A percentile compares a stretch with the other conserved stretches of the same genome.
phyloP scores from a whole-genome alignment of 2,113 vertebrate genomes.

The Parotia lawesii region DNA sequence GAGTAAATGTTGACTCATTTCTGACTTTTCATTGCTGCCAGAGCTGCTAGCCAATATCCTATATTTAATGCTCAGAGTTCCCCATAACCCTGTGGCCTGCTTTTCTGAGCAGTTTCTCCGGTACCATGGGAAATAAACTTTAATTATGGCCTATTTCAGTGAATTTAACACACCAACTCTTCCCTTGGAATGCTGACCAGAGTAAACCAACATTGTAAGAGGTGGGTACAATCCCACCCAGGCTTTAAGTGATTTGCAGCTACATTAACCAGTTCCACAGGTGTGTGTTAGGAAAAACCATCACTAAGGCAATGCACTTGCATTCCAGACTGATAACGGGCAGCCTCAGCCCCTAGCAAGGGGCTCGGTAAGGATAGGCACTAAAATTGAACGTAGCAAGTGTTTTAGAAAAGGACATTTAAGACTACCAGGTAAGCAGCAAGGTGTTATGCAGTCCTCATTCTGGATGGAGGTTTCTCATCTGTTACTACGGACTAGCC shows the following conservation, averaged over 20 bases:
- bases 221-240: neutral
- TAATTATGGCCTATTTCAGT: neutral
- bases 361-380: neutral
- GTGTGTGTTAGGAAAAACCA: neutral
- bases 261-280: neutral
- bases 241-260: neutral
- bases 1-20: neutral
- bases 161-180: neutral
- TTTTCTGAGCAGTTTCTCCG: neutral
- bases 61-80: neutral
- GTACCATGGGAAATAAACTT: neutral
- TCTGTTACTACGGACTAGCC: neutral
- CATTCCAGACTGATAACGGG: neutral
- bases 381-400: neutral
- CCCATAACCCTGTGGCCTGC: neutral
- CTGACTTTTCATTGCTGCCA: neutral
- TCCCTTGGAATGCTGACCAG: neutral
- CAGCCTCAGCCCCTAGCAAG: neutral
- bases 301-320: neutral
- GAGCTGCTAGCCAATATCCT: neutral
- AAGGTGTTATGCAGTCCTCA: neutral
- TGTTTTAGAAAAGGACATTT: neutral
- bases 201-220: neutral
- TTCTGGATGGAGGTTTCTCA: neutral
- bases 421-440: neutral